Conservation (phyloP, 2,113 vertebrate species). For the Anseranas semipalmata region DNA sequence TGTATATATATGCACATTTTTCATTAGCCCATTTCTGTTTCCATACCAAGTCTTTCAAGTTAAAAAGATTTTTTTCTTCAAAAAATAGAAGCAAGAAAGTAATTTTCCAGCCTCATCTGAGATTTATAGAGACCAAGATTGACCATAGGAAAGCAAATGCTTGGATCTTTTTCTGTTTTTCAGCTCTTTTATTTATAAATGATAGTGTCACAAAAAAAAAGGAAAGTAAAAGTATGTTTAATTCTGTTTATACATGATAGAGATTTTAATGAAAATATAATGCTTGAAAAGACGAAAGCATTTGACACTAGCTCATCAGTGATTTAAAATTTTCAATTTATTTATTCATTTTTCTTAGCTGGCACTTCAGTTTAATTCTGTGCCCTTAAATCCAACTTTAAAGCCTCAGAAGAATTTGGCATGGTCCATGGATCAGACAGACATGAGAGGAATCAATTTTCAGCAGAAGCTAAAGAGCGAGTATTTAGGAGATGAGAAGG, state of each 20-base stretch:
- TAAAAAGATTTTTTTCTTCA: background rate
- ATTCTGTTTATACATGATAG: background rate
- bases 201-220: background rate
- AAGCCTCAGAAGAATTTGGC: constrained; percentile 44
- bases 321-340: background rate
- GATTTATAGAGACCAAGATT: background rate
- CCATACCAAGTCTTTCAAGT: background rate
- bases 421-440: constrained; percentile 19
- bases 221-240: background rate
- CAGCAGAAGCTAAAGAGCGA: background rate
- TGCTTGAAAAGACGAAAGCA: background rate
- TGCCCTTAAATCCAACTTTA: constrained; percentile 22
- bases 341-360: background rate
- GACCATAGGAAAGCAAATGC: background rate
- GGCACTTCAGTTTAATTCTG: constrained; percentile 11
- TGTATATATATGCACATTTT: background rate
- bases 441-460: constrained; percentile 41
- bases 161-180: background rate
- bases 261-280: background rate
- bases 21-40: background rate
- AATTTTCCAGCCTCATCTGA: background rate
- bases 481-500: background rate
- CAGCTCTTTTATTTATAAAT: background rate
- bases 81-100: background rate
- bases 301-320: background rate